Base-by-base conservation (phyloP, 2,888 invertebrate genomes). In the Siphonodentalium dalli region DNA sequence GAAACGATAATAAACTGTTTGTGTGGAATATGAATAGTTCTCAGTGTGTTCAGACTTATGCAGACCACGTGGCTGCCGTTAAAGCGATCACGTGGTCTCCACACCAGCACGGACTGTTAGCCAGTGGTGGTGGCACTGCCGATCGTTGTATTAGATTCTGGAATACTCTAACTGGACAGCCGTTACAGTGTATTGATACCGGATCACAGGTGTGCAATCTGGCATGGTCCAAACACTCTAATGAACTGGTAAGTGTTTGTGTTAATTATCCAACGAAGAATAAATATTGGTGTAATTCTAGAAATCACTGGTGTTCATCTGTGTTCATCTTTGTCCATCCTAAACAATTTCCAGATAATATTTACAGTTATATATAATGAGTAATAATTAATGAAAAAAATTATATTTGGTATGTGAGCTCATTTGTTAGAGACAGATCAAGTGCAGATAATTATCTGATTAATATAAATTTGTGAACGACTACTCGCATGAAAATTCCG, bases 11-110 rank as follows among this genome's bases (percentile, higher is more conserved):
- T 85, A 89, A 93, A 74, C 85, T 96, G 45, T 90, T 93, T 82
- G 93, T 96, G 7, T 96, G 95, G 95, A 88, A 87, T 78, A 86
- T 92, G 85, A 73, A 69, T 21, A 74, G 68, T 58, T 56, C 67
- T 21, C 66, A 66, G 9, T 96, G 97, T 0, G 90, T 96, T 47
- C 96, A 98, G 83, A 94, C 93, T 2, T 97, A 98, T 83, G 91
- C 92, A 0, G 92, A 98, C 68, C 98, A 99, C 84, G 87, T 93
- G 82, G 98, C 98, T 0, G 98, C 80, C 2, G 80, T 80, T n/a
- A 99, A 97, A 83, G 98, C 98, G 0, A 95, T 98, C 67, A 96
- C 98, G 21, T 98, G 98, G 98, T 97, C 96, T 2, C 97, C 98
- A 0, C 97, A 98, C 84, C 97, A 97, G 83, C 97, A 97, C 83